phyloP scores from a whole-genome alignment of 1,140 invertebrate species.

The Capitella teleta region DNA sequence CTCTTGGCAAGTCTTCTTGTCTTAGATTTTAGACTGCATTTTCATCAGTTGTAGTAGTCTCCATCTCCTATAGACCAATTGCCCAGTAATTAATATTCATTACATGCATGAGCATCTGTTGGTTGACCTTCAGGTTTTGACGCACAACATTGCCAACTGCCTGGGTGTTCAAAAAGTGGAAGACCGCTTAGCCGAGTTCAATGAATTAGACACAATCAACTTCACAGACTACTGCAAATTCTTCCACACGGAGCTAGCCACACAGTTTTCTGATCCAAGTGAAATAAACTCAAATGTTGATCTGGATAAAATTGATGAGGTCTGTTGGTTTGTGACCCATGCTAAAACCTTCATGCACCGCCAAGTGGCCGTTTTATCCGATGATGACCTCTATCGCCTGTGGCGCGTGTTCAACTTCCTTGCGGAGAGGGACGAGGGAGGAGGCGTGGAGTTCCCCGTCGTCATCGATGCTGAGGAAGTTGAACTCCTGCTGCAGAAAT shows the following conservation, averaged over 20 bases:
- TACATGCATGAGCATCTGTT: too few relatives aligned
- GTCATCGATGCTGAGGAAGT: conserved; percentile 34
- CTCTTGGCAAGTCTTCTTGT: too few relatives aligned
- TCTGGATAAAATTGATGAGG: conserved; percentile 53
- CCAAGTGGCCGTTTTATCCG: conserved; percentile 50
- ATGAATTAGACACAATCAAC: conserved; percentile 53
- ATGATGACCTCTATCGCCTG: conserved; percentile 58
- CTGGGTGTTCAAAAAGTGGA: conserved; percentile 63
- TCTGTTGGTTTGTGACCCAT: conserved; percentile 69
- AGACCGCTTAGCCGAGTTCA: conserved; percentile 61
- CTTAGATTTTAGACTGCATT: too few relatives aligned
- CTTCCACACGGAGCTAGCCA: conserved; percentile 61
- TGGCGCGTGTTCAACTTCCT: conserved; percentile 68
- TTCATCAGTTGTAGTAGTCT: too few relatives aligned
- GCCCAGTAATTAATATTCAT: too few relatives aligned
- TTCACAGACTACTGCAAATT: conserved; percentile 65
- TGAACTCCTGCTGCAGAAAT: conserved; percentile 26
- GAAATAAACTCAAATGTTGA: conserved; percentile 36
- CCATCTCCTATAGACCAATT: too few relatives aligned
- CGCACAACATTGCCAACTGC: conserved; percentile 58
- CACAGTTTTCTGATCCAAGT: conserved; percentile 38
- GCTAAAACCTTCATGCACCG: conserved; percentile 50
- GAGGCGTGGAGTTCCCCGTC: conserved; percentile 21
- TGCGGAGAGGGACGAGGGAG: conserved; percentile 45
- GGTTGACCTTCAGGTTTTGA: too few relatives aligned